Evolutionary conservation across 2,113 vertebrate genomes (phyloP).

Genomic region (Dicrurus megarhynchus): DNA sequence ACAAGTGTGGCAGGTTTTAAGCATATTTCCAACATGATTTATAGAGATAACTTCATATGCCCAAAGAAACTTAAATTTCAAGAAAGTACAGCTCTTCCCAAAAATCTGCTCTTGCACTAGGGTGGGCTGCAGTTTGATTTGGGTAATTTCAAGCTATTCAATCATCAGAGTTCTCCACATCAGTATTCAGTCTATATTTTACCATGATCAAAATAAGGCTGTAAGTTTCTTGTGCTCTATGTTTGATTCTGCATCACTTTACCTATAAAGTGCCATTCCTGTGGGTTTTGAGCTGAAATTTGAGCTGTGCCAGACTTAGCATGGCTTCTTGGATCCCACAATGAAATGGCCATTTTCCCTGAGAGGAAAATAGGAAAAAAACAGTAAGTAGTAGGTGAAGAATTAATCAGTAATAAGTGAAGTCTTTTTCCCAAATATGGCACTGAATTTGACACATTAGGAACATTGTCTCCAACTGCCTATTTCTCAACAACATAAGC

Average conservation of each 20-base stretch:
- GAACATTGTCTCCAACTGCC: background rate
- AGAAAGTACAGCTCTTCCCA: background rate
- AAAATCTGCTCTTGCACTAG: background rate
- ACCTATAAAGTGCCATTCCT: background rate
- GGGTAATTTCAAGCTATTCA: background rate
- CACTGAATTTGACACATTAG: background rate
- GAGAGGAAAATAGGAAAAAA: background rate
- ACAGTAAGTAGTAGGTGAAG: background rate
- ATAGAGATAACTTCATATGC: background rate
- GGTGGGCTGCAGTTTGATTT: background rate
- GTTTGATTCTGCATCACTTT: background rate
- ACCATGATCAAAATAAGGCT: background rate
- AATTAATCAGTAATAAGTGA: background rate
- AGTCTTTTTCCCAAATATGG: background rate
- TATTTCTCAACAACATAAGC: background rate
- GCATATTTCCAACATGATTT: background rate
- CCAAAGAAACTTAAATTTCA: background rate
- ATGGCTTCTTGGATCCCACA: background rate
- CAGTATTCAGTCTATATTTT: background rate
- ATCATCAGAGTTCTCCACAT: background rate
- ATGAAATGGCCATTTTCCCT: background rate
- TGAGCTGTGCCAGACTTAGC: background rate
- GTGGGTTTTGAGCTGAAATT: background rate
- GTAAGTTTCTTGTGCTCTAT: background rate
- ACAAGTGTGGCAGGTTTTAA: background rate